Percentiles rank a stretch among this genome's conserved stretches.
These are phyloP conservation scores for Hypothenemus hampei DNA, from an alignment of 1,140 invertebrate genomes.

Conservation along the genomic window DNA sequence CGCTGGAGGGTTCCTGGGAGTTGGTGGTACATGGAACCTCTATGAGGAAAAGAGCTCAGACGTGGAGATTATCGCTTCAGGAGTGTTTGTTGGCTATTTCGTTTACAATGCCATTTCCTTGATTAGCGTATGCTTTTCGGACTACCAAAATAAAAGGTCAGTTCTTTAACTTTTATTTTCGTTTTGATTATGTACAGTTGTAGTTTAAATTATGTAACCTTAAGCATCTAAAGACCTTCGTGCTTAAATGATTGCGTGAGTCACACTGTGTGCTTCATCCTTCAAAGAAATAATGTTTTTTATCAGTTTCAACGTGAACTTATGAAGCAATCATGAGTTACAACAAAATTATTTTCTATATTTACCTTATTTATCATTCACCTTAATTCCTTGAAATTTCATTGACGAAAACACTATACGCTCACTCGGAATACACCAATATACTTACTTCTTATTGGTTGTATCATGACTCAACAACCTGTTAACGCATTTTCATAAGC, in stretches of 20 bases:
- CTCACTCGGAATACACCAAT: not conserved
- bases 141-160: slow-evolving; percentile 67
- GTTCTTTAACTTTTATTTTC: slow-evolving; percentile 20
- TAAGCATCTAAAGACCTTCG: too few species aligned
- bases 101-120: slow-evolving; percentile 70
- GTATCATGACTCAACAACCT: not conserved
- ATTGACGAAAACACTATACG: not conserved
- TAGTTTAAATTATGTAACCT: too few species aligned
- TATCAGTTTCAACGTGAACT: not conserved
- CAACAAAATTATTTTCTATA: not conserved
- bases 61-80: slow-evolving; percentile 77
- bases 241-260: too few species aligned
- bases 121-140: slow-evolving; percentile 67
- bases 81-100: slow-evolving; percentile 78
- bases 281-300: not conserved
- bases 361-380: slow-evolving; percentile 16
- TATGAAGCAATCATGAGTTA: not conserved
- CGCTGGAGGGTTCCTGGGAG: slow-evolving; percentile 72
- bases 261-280: too few species aligned
- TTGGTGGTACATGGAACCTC: slow-evolving; percentile 83
- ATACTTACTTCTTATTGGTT: not conserved
- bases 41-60: slow-evolving; percentile 81
- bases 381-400: not conserved
- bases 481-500: slow-evolving; percentile 6
- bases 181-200: too few species aligned